phyloP scores from a whole-genome alignment of 2,797 vertebrate species.

The Tiaroga cobitis region DNA sequence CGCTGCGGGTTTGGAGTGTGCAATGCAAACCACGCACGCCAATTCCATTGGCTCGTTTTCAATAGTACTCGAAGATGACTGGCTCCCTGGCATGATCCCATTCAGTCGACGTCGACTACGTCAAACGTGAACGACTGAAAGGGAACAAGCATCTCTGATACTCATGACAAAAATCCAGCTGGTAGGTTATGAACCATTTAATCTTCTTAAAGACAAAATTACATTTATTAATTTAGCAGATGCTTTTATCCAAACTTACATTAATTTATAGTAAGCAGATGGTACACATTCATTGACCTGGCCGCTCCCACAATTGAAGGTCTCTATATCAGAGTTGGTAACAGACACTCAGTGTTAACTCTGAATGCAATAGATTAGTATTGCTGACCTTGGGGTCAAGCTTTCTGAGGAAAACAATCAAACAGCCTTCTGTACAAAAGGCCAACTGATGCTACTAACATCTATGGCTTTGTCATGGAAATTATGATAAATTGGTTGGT shows the following conservation, averaged over 20 bases:
- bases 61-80: no score
- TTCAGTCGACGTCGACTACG: no score
- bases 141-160: not conserved
- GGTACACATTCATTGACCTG: slow-evolving; percentile 39
- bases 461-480: slow-evolving; percentile 43
- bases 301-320: slow-evolving; percentile 1
- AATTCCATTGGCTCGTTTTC: no score
- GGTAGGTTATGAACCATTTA: not conserved
- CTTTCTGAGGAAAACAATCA: no score
- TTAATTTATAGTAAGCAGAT: slow-evolving; percentile 42
- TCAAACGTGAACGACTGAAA: no score
- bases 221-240: not conserved
- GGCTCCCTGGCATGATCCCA: no score
- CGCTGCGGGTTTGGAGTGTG: no score
- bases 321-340: slow-evolving; percentile 19
- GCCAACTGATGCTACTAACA: slow-evolving; percentile 28
- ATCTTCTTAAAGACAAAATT: not conserved
- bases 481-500: slow-evolving; percentile 42
- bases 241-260: not conserved
- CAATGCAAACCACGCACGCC: no score
- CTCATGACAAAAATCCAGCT: not conserved
- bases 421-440: not conserved
- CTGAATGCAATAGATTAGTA: no score
- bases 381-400: no score
- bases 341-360: slow-evolving; percentile 22